Conservation (phyloP, 1,140 invertebrate genomes). For the Hypothenemus hampei region DNA sequence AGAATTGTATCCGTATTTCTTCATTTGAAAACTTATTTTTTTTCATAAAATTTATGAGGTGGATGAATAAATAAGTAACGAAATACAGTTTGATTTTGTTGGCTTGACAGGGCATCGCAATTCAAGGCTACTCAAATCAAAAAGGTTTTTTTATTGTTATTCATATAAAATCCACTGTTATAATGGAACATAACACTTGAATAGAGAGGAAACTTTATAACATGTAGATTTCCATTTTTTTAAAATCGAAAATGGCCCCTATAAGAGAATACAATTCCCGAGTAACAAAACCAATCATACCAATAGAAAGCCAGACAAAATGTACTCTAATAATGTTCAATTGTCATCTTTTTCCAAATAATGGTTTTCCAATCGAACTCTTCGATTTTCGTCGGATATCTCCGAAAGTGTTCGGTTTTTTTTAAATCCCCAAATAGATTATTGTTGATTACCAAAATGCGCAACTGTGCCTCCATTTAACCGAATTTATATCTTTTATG, state of each 20-base stretch:
- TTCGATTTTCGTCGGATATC: too few species aligned
- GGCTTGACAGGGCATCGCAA: not conserved
- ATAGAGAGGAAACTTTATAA: too few species aligned
- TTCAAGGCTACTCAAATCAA: not conserved
- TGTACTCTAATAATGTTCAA: not conserved
- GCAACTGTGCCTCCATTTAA: not conserved
- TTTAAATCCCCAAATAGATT: not conserved
- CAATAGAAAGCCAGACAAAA: not conserved
- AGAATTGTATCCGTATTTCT: not conserved
- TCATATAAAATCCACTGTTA: not conserved
- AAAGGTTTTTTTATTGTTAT: not conserved
- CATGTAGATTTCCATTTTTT: too few species aligned
- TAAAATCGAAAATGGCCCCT: not conserved
- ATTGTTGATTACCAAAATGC: not conserved
- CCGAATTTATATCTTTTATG: not conserved
- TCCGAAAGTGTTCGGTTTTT: not conserved
- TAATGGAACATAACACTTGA: too few species aligned
- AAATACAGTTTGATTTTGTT: too few species aligned
- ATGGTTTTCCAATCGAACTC: too few species aligned
- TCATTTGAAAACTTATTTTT: not conserved
- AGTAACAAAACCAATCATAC: not conserved
- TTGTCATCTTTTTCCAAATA: too few species aligned
- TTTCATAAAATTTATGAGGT: too few species aligned
- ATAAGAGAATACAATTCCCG: not conserved
- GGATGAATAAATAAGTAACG: too few species aligned